Evolutionary conservation across 2,797 vertebrate genomes (phyloP), one percentile per base, ranked within the genome.

Genomic region (Denticeps clupeoides): DNA sequence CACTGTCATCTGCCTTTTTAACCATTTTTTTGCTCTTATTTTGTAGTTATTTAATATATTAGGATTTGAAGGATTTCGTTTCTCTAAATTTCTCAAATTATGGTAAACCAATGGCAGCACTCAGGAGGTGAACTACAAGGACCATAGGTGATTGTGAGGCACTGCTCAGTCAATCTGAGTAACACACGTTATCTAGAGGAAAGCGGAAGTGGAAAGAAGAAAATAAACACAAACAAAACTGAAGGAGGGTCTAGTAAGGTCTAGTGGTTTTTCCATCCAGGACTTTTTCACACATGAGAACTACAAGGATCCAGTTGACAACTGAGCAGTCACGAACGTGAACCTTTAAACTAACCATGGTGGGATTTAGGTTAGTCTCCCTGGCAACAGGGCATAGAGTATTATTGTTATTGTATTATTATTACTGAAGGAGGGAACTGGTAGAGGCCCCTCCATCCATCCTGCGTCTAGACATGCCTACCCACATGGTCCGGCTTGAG

Each of bases 221-320:
- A 62, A 64, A 63, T 49, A 63, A 65, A 60, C 52, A 51, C 47
- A 29, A 22, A 19, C 4, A 65, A 42, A 62, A 69, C 64, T 55
- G 52, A 32, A 54, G 62, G 45, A 33, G 29, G 67, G 53, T 43
- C 56, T n/a, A 56, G 28, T 62, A 67, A 58, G 56, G 54, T 53
- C 47, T 35, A 51, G 16, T 29, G 46, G 43, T 38, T 69, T 67
- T 67, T 60, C 64, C 56, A 65, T 55, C 45, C 57, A 64, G 51
- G 19, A 50, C 41, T 60, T 38, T 38, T 11, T 21, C 4, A 7
- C 45, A n/a, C 15, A 50, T 47, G 53, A 63, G 43, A 59, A 47
- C 31, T 47, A n/a, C n/a, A n/a, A n/a, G n/a, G n/a, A n/a, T n/a
- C 42, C 26, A 27, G 28, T 31, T 41, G 28, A 51, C 26, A 31